Evolutionary conservation across 2,888 invertebrate species (phyloP), one percentile per base, ranked within the genome.

Genomic region (Diarsia rubi): DNA sequence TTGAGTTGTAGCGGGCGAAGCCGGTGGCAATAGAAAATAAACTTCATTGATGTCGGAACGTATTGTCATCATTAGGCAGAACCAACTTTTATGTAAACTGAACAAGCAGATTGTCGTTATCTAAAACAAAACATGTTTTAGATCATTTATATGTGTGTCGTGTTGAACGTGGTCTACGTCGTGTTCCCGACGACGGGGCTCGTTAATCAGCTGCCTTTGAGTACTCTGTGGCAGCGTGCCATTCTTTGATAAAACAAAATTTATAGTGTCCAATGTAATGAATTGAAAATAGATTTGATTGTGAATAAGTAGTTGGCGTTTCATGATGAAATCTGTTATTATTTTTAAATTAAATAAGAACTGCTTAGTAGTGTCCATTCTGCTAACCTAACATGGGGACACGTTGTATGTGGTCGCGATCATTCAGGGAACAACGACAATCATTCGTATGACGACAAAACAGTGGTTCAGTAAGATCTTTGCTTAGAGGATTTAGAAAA

Each of bases 141-240:
- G n/a, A n/a, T 70, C 8, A 66, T 70, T 49, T 69, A 27, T 45
- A n/a, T 6, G n/a, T 42, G 44, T 42, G 49, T 75, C 59, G 54
- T 54, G 59, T 72, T 57, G 37, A 12, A 21, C 24, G 14, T 49
- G 27, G 27, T 72, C 47, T 64, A 64, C 70, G 62, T 73, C 24
- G 44, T 67, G 67, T 31, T 70, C 49, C 9, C 57, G 66, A 62
- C 57, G 66, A 62, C 54, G 44, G 24, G 9, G 59, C 45, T 74
- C 84, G 60, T 84, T 72, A 69, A 84, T 83, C 69, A 81, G 62
- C 52, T 72, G 57, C 44, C 44, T 42, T 70, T 68, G 70, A 76
- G 60, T 44, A 60, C 8, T 60, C 54, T 31, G 21, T 83, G 83
- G 84, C 83, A 84, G 27, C 21, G 57, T 81, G 84, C 83, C 83